Conservation (phyloP, 2,113 vertebrate species). For the Hyla sarda region DNA sequence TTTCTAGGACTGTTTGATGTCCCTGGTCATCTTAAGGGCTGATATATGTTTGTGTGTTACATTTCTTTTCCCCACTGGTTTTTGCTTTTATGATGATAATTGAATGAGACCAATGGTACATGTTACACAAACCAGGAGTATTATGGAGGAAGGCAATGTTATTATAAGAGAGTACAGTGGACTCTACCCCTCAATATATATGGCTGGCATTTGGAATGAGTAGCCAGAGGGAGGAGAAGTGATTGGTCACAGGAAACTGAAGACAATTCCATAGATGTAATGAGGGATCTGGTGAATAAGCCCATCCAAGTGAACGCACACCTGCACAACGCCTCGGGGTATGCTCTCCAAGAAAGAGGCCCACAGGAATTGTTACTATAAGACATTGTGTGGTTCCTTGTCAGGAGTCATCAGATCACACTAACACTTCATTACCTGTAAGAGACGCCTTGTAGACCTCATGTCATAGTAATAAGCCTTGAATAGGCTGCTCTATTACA, state of each 20-base stretch:
- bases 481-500: neutral
- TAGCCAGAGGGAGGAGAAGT: conserved; percentile 40
- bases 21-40: too few species aligned
- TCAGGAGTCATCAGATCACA: conserved; percentile 18
- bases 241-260: conserved; percentile 51
- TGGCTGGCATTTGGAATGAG: conserved; percentile 33
- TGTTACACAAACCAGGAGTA: too few species aligned
- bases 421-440: neutral
- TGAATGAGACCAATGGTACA: too few species aligned
- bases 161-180: too few species aligned
- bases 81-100: too few species aligned
- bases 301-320: conserved; percentile 49
- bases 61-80: too few species aligned
- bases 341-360: neutral
- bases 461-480: neutral
- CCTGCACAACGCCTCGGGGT: conserved; percentile 51
- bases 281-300: conserved; percentile 50
- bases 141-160: too few species aligned
- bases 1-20: too few species aligned
- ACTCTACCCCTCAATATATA: neutral
- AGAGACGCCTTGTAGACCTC: neutral
- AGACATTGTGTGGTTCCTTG: neutral
- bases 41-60: too few species aligned
- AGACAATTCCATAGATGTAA: conserved; percentile 47
- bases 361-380: neutral